A percentile compares a stretch with the other conserved stretches of the same genome.
These are phyloP conservation scores for Neocloeon triangulifer DNA, from an alignment of 1,140 invertebrate species.

Conservation along the genomic window DNA sequence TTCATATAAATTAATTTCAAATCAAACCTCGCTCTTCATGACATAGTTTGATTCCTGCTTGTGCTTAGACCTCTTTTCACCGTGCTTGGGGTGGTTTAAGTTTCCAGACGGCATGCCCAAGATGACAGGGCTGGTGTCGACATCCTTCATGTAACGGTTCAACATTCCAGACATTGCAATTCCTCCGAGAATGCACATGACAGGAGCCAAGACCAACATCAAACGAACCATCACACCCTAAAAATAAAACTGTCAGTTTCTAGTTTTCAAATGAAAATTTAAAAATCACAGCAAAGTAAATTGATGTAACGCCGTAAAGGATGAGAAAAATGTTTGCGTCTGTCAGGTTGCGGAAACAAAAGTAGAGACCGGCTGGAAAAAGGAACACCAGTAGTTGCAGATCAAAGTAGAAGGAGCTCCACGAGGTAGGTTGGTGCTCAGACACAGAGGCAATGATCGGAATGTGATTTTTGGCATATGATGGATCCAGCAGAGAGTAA, in stretches of 20 bases:
- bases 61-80: constrained; percentile 38
- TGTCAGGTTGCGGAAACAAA: constrained; percentile 81
- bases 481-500: constrained; percentile 90
- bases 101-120: neutral
- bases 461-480: constrained; percentile 98
- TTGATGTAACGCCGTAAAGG: constrained; percentile 88
- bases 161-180: constrained; percentile 81
- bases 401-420: constrained; percentile 98
- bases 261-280: too few species aligned
- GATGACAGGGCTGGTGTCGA: constrained; percentile 31
- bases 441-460: constrained; percentile 97
- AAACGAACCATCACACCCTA: constrained; percentile 95
- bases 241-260: constrained; percentile 11
- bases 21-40: constrained; percentile 57
- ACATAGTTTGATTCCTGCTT: constrained; percentile 60
- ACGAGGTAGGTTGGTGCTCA: constrained; percentile 96
- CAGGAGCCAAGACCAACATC: constrained; percentile 91
- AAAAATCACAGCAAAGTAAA: constrained; percentile 88
- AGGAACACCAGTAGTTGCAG: constrained; percentile 84
- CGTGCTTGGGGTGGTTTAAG: constrained; percentile 18
- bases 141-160: constrained; percentile 74
- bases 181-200: constrained; percentile 91
- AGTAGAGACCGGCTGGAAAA: constrained; percentile 88
- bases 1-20: neutral
- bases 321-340: constrained; percentile 96